phyloP scores from a whole-genome alignment of 2,113 vertebrate species.

The Sphaerodactylus townsendi region DNA sequence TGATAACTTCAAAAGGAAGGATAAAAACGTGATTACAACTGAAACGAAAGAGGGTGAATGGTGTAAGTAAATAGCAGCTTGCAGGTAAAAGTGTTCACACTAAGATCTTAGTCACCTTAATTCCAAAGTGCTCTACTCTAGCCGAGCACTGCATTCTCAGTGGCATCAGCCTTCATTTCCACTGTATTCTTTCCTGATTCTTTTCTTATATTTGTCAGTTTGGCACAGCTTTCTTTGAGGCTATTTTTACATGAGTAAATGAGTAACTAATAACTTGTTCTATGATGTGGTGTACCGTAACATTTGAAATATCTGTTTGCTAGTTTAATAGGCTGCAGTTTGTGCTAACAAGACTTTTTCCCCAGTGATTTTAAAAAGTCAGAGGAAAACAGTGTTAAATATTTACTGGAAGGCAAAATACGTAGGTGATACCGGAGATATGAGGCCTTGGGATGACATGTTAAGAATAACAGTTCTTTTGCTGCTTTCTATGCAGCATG shows the following conservation, averaged over 20 bases:
- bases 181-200: not conserved
- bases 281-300: not conserved
- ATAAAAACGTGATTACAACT: too few species aligned
- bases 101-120: not conserved
- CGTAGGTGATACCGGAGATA: not conserved
- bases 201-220: not conserved
- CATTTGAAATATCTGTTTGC: not conserved
- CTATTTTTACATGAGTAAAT: not conserved
- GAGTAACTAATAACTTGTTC: not conserved
- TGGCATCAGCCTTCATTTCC: not conserved
- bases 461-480: not conserved
- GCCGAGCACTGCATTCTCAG: too few species aligned
- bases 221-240: not conserved
- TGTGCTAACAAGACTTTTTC: not conserved
- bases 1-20: too few species aligned
- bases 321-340: slow-evolving; percentile 1
- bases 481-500: not conserved
- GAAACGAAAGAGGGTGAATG: too few species aligned
- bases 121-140: not conserved
- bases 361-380: not conserved
- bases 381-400: slow-evolving; percentile 1
- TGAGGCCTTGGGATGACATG: not conserved
- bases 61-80: not conserved
- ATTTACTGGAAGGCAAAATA: slow-evolving; percentile 22
- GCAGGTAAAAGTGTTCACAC: not conserved